Evolutionary conservation across 2,113 vertebrate species (phyloP).

Genomic region (Albula goreensis): DNA sequence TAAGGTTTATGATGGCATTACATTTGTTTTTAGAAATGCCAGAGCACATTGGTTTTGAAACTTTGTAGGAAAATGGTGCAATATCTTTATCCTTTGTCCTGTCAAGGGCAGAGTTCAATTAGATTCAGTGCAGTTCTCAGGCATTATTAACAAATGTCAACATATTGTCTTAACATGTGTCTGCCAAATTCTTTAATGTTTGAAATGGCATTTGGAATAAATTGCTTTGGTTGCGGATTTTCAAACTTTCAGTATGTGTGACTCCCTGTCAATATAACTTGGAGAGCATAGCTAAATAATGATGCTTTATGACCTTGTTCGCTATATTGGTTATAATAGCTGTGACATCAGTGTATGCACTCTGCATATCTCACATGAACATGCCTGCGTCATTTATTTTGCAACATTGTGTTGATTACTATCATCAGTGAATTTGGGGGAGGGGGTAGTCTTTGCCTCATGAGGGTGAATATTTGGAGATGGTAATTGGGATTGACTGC

Average conservation of each 20-base stretch:
- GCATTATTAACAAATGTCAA: not conserved
- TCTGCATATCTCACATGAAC: not conserved
- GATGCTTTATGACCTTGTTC: too few species aligned
- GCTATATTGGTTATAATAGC: too few species aligned
- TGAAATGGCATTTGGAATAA: not conserved
- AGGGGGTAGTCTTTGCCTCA: not conserved
- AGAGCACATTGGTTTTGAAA: not conserved
- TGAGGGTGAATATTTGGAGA: conserved; percentile 59
- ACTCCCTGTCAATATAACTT: too few species aligned
- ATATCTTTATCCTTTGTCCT: not conserved
- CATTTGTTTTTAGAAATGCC: too few species aligned
- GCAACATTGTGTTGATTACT: not conserved
- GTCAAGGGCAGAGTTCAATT: not conserved
- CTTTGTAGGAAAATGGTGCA: not conserved
- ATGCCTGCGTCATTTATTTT: not conserved
- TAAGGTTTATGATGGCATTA: too few species aligned
- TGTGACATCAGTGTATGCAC: not conserved
- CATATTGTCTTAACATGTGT: not conserved
- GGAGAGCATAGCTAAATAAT: too few species aligned
- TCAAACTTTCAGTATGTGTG: not conserved
- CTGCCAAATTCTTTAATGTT: not conserved
- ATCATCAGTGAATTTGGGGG: not conserved
- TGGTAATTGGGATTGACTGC: conserved; percentile 60
- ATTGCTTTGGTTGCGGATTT: not conserved
- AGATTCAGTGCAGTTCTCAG: not conserved